Conservation (phyloP, 2,797 vertebrate species). For the Rhyacichthys aspro region DNA sequence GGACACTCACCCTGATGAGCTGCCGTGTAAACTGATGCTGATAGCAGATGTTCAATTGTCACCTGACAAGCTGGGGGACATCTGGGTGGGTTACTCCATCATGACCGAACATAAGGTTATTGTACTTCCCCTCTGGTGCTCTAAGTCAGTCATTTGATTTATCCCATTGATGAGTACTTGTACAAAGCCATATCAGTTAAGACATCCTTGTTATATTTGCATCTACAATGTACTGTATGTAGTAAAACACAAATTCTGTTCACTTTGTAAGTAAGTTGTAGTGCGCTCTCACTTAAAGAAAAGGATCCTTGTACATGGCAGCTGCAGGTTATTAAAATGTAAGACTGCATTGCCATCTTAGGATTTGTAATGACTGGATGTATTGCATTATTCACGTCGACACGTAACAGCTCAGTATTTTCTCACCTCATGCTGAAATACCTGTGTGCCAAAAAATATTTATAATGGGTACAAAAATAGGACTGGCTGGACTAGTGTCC, state of each 20-base stretch:
- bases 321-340: neutral
- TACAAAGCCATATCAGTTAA: too few relatives aligned
- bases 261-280: neutral
- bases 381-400: slow-evolving; percentile 7
- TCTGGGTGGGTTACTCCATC: neutral
- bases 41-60: neutral
- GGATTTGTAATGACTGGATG: neutral
- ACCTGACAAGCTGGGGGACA: slow-evolving; percentile 6
- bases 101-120: neutral
- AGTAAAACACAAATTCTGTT: neutral
- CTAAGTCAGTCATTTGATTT: neutral
- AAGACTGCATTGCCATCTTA: neutral
- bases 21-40: neutral
- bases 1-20: neutral
- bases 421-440: slow-evolving; percentile 12
- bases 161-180: neutral
- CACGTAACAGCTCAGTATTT: neutral
- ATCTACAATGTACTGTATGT: too few relatives aligned
- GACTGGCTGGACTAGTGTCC: neutral
- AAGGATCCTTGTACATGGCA: neutral
- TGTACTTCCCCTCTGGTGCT: neutral
- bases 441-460: slow-evolving; percentile 13
- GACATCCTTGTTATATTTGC: too few relatives aligned
- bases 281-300: neutral
- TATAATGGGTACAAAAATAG: slow-evolving; percentile 17